A percentile compares a stretch with the other conserved stretches of the same genome.
phyloP scores from a whole-genome alignment of 2,113 vertebrate genomes.

The Monopterus albus region DNA sequence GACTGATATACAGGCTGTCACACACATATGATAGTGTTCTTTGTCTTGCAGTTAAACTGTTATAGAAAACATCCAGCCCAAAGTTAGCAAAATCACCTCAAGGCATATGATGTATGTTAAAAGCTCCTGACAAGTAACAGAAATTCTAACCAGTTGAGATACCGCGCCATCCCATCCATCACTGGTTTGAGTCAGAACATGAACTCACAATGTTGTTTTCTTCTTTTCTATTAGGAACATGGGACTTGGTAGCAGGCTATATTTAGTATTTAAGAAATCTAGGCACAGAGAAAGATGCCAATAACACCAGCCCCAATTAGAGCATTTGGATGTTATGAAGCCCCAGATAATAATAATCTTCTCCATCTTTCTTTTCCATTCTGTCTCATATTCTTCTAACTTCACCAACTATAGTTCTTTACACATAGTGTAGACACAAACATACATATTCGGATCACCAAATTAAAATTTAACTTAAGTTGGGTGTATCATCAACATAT shows the following conservation, averaged over 20 bases:
- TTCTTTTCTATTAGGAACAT: too few relatives aligned
- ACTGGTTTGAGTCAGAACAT: neutral
- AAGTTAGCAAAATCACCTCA: neutral
- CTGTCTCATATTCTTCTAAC: neutral
- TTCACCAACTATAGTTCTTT: too few relatives aligned
- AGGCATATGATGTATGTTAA: conserved; percentile 1
- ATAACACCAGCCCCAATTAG: neutral
- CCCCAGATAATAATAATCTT: neutral
- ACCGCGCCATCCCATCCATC: neutral
- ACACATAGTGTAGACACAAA: neutral
- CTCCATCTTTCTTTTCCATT: neutral
- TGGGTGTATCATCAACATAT: neutral
- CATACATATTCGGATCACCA: neutral
- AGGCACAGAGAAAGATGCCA: neutral
- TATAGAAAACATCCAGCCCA: neutral
- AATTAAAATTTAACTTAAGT: neutral
- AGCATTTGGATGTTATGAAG: neutral
- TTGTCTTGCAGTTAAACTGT: neutral
- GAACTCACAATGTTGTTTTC: too few relatives aligned
- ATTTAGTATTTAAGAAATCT: neutral
- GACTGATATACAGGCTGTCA: neutral
- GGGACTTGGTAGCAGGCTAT: too few relatives aligned
- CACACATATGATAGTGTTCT: neutral
- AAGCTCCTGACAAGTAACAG: neutral
- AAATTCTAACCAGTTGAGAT: conserved; percentile 1